phyloP scores from a whole-genome alignment of 37 sponge, comb jelly and placozoan species.

The Corticium candelabrum region DNA sequence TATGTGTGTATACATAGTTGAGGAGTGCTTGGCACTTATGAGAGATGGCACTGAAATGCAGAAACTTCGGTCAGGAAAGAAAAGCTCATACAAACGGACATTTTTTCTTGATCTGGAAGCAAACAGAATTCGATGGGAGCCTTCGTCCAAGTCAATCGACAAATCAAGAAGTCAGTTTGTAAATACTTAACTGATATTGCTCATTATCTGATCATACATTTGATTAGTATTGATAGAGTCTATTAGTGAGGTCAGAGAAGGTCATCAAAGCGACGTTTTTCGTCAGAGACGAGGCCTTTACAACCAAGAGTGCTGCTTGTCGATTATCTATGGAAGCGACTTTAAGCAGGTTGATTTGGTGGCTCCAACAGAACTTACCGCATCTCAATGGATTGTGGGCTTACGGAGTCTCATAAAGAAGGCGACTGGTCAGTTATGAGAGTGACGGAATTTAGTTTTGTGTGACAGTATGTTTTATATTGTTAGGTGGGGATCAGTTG shows the following conservation, averaged over 20 bases:
- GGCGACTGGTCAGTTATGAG: background rate
- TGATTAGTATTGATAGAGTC: background rate
- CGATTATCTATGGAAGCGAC: background rate
- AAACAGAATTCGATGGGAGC: background rate
- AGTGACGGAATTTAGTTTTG: too few species aligned
- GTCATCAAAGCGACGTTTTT: slow-evolving; percentile 2
- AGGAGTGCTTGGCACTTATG: background rate
- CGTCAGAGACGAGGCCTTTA: background rate
- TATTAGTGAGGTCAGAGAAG: background rate
- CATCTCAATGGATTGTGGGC: background rate
- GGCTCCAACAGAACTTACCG: background rate
- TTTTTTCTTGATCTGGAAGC: background rate
- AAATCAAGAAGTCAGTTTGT: background rate
- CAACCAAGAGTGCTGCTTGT: background rate
- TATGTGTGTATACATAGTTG: background rate
- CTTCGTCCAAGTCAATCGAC: background rate
- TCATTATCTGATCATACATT: background rate
- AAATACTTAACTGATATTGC: background rate
- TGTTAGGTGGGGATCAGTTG: too few species aligned
- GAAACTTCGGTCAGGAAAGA: background rate
- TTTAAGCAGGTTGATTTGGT: background rate
- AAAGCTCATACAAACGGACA: background rate
- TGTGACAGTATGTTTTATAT: too few species aligned
- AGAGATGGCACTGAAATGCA: background rate
- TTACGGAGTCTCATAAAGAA: background rate